phyloP scores from a whole-genome alignment of 2,113 vertebrate species.

The Hemibates koningsi region DNA sequence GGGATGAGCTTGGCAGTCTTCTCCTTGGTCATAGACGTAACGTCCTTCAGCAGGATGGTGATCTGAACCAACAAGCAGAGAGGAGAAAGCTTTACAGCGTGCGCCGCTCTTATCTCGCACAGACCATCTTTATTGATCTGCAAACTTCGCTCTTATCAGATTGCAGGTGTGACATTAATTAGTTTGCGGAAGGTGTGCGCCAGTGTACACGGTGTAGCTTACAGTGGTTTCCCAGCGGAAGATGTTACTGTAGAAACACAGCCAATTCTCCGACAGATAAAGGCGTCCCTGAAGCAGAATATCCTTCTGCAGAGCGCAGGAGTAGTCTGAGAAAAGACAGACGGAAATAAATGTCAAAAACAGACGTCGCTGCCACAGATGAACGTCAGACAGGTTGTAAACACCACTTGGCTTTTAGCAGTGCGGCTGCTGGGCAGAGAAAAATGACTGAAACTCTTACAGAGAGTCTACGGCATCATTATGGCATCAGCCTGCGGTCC shows the following conservation, averaged over 20 bases:
- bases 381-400: not conserved
- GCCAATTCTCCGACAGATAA: constrained; percentile 88
- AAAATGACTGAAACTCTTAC: not conserved
- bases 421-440: not conserved
- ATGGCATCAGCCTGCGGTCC: rapidly evolving
- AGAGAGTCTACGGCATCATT: not conserved
- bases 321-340: constrained; percentile 76
- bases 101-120: not conserved
- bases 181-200: not conserved
- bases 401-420: not conserved
- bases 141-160: constrained; percentile 25
- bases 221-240: constrained; percentile 92
- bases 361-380: not conserved
- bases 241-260: constrained; percentile 92
- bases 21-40: constrained; percentile 85
- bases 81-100: not conserved
- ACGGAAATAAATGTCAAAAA: not conserved
- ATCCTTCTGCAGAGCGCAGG: constrained; percentile 86
- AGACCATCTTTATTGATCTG: not conserved
- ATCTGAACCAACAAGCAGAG: constrained; percentile 61
- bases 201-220: constrained; percentile 16
- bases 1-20: constrained; percentile 91
- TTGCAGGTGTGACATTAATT: not conserved
- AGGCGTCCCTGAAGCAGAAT: constrained; percentile 87
- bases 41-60: constrained; percentile 86